These are phyloP conservation scores for Tauraco hartlaubi DNA, from an alignment of 2,797 vertebrate genomes.

Conservation along the genomic window DNA sequence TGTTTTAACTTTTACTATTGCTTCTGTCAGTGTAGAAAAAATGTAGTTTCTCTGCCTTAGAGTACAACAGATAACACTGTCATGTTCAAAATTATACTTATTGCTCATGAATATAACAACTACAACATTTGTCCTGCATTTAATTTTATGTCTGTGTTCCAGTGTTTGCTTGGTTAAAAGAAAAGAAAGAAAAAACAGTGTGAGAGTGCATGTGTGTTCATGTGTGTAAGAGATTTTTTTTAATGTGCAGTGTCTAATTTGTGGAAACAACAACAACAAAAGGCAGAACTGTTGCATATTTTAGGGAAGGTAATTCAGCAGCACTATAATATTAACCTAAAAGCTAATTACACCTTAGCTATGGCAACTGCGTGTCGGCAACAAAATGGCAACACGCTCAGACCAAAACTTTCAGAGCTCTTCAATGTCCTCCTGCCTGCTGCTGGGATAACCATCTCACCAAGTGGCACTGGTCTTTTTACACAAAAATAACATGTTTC, in stretches of 20 bases:
- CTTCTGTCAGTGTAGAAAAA: constrained; percentile 46
- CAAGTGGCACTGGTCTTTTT: neutral
- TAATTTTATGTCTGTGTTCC: neutral
- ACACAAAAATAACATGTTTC: neutral
- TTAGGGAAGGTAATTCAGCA: neutral
- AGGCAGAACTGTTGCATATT: neutral
- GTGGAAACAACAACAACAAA: neutral
- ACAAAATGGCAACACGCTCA: neutral
- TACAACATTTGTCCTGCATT: neutral
- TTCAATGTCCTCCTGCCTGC: neutral
- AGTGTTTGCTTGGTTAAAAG: neutral
- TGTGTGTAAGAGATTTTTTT: neutral
- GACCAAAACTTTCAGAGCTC: neutral
- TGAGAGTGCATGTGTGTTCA: neutral
- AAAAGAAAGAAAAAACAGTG: neutral
- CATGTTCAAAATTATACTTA: constrained; percentile 38
- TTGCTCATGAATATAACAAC: neutral
- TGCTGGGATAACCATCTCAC: neutral
- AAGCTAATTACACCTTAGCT: neutral
- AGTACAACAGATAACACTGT: constrained; percentile 7
- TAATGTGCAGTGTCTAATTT: neutral
- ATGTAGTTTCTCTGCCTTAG: constrained; percentile 1
- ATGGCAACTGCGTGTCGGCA: neutral
- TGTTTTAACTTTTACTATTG: constrained; percentile 56
- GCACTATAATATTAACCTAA: neutral